These are phyloP conservation scores for Pollenia griseotomentosa DNA, from an alignment of 2,888 invertebrate genomes.

Conservation along the genomic window DNA sequence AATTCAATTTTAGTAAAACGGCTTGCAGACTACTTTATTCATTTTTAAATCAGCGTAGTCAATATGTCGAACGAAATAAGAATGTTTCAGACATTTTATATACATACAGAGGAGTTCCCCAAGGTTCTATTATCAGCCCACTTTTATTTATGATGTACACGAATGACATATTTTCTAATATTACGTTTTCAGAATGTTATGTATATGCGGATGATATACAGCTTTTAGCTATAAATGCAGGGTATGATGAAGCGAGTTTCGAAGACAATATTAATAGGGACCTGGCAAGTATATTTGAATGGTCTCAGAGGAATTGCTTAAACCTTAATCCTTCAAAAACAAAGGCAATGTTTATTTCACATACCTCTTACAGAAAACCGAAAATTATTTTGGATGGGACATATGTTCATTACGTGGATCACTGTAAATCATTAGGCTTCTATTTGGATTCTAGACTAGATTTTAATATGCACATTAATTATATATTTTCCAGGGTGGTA, in stretches of 20 bases:
- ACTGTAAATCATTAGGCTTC: neutral
- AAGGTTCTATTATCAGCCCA: neutral
- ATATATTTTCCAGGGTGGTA: neutral
- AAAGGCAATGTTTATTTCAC: neutral
- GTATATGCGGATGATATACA: conserved; percentile 6
- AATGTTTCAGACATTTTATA: neutral
- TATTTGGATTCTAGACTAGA: neutral
- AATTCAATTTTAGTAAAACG: neutral
- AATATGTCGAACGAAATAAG: neutral
- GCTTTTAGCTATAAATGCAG: neutral
- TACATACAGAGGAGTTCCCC: neutral
- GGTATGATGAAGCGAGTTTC: neutral
- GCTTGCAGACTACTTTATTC: neutral
- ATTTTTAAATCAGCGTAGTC: neutral
- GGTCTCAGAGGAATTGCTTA: neutral
- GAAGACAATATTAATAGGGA: neutral
- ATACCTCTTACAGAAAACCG: neutral
- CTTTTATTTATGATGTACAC: neutral
- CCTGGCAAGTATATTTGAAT: neutral
- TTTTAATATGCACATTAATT: neutral
- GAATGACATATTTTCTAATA: neutral
- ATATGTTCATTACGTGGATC: neutral
- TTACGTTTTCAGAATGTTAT: neutral
- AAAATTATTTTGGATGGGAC: neutral
- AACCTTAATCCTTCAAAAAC: neutral